Evolutionary conservation across 2,113 vertebrate genomes (phyloP).

Genomic region (Barbus barbus): DNA sequence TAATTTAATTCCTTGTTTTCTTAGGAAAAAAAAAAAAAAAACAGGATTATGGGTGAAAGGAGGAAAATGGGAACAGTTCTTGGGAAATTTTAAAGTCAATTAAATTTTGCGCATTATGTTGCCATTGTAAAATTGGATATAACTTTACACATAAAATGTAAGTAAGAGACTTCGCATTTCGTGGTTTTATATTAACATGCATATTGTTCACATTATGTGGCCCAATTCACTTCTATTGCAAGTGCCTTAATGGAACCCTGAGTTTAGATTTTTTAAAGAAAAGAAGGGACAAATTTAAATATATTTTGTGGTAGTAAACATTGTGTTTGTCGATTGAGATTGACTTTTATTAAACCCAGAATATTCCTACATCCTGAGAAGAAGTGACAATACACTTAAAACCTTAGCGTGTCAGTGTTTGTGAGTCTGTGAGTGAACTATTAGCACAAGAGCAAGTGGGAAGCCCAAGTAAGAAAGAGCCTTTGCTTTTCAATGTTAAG

Average conservation of each 20-base stretch:
- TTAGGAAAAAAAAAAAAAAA: not conserved
- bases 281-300: not conserved
- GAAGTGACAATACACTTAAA: not conserved
- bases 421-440: slow-evolving; percentile 6
- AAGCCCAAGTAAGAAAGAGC: not conserved
- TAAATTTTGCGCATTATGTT: not conserved
- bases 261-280: not conserved
- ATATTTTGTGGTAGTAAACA: not conserved
- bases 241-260: not conserved
- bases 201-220: not conserved
- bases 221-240: not conserved
- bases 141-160: not conserved
- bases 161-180: not conserved
- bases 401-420: not conserved
- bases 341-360: not conserved
- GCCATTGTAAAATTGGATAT: not conserved
- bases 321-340: not conserved
- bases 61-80: not conserved
- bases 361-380: not conserved
- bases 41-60: not conserved
- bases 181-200: not conserved
- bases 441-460: not conserved
- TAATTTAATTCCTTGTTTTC: not conserved
- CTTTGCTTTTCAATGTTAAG: not conserved
- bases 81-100: not conserved